Conservation (phyloP, 2,888 invertebrate species). For the Noctua fimbriata region DNA sequence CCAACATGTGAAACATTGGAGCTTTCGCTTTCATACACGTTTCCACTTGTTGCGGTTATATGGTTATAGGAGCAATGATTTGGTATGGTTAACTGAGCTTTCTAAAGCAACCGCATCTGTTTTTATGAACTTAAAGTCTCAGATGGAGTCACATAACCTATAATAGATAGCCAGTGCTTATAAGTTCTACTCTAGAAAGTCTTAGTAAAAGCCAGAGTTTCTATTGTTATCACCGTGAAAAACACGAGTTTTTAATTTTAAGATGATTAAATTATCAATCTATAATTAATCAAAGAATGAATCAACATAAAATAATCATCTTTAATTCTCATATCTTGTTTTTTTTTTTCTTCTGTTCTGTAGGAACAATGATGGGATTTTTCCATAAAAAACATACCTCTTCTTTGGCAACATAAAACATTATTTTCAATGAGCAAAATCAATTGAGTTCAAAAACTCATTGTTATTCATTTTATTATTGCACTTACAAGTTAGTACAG, state of each 20-base stretch:
- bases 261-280: not conserved
- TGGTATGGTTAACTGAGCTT: conserved; percentile 54
- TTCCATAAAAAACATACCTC: not conserved
- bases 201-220: not conserved
- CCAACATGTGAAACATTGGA: conserved; percentile 26
- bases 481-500: not conserved
- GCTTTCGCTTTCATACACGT: conserved; percentile 58
- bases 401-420: not conserved
- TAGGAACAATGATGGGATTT: not conserved
- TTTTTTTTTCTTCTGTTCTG: not conserved
- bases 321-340: not conserved
- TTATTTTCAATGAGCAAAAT: not conserved
- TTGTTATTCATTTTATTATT: conserved; percentile 12
- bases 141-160: not conserved
- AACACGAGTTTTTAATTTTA: not conserved
- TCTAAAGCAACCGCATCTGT: conserved; percentile 53
- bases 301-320: not conserved
- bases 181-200: conserved; percentile 1
- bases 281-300: not conserved
- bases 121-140: conserved; percentile 26
- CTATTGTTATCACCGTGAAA: not conserved
- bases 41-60: conserved; percentile 58
- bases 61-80: conserved; percentile 47
- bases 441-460: not conserved
- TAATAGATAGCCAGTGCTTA: not conserved